Base-by-base conservation (phyloP, 1,140 invertebrate species). In the Drosophila nasuta region DNA sequence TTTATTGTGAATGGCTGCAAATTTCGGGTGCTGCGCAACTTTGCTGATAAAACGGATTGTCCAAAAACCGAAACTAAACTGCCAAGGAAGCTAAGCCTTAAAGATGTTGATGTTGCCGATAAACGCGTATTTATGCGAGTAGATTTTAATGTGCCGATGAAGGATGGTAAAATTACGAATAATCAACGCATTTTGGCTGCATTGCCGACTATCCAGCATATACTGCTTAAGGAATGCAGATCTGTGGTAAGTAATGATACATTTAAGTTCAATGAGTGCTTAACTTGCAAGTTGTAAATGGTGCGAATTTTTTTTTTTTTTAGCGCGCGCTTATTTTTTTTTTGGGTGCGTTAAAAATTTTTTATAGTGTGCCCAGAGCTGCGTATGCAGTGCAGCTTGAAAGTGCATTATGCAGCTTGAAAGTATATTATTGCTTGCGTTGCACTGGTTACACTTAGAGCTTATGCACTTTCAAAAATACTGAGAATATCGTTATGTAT, bases 131-230 rank as follows among this genome's bases (percentile, higher is more conserved):
- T 98, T 11, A 97, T 98, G 94, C 95, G 98, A 92, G 99, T 99
- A 11, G 99, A 99, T 92, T 99, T 99, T 93, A 99, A 99, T 94
- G 98, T 99, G 5, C 99, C 99, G 0, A 93, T 99, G 76, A 99
- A 99, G 93, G 97, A 98, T 82, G 98, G 97, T 2, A 96, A 96
- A 79, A 98, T 99, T 52, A 99, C 98, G 0, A 99, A 99, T 91
- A 99, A 98, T 88, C 98, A 92, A 59, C 95, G 99, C 90, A 99
- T 99, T 85, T 97, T 98, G 5, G 98, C 98, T 56, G 98, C 99
- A 2, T 91, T 99, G 45, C 98, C 98, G 66, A 97, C 97, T 2
- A 95, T 99, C 0, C 96, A 98, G 92, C 97, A 99, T 96, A 97
- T 97, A 0, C 91, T 99, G 41, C 96, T 98, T 0, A 96, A 99